phyloP scores from a whole-genome alignment of 2,113 vertebrate species.

The Ondatra zibethicus region DNA sequence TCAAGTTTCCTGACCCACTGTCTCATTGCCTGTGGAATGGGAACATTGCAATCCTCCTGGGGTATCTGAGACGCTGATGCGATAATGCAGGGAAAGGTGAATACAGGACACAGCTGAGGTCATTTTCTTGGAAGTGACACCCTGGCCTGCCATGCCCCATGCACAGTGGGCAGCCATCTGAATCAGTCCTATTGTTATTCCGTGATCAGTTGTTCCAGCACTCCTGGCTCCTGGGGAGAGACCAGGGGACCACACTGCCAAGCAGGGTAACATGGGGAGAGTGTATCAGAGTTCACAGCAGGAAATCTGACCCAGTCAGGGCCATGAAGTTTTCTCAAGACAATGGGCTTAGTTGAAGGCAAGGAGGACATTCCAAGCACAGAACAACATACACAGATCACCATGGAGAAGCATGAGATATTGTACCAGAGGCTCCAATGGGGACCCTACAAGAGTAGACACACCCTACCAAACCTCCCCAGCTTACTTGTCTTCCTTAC shows the following conservation, averaged over 20 bases:
- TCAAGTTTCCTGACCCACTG: neutral
- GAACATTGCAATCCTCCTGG: neutral
- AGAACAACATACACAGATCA: neutral
- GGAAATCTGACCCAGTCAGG: neutral
- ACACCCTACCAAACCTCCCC: neutral
- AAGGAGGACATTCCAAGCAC: neutral
- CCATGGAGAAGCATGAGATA: neutral
- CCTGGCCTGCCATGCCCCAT: neutral
- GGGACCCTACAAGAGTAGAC: neutral
- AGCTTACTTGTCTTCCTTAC: conserved; percentile 84
- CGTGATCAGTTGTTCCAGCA: neutral
- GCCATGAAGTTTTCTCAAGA: neutral
- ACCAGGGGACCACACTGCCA: too few species aligned
- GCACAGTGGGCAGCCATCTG: neutral
- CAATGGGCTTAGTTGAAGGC: too few species aligned
- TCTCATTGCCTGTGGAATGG: neutral
- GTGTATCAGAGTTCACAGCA: neutral
- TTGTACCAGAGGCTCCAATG: too few species aligned
- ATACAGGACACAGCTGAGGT: neutral
- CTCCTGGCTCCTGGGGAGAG: neutral
- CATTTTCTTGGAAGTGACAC: neutral
- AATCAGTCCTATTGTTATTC: neutral
- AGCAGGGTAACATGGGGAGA: too few species aligned
- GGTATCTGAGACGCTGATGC: neutral
- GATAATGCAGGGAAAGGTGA: neutral